These are phyloP conservation scores for Chaetogeoica ovagalla DNA, from an alignment of 2,888 invertebrate species.

Conservation along the genomic window DNA sequence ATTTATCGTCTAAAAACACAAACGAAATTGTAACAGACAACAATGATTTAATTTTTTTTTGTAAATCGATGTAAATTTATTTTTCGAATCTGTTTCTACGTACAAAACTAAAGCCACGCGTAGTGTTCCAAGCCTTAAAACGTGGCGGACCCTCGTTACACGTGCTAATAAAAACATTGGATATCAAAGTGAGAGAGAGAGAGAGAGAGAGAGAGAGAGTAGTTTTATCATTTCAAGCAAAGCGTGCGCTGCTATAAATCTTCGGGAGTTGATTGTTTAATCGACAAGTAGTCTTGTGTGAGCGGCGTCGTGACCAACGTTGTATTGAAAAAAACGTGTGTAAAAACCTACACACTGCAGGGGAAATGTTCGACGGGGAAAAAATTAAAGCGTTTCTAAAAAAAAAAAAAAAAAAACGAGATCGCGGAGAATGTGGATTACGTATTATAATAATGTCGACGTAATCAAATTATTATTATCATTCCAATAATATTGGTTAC, in stretches of 20 bases:
- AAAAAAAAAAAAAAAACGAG: conserved; percentile 11
- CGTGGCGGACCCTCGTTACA: not conserved
- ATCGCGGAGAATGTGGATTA: conserved; percentile 1
- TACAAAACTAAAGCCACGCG: too few relatives aligned
- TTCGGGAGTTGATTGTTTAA: conserved; percentile 39
- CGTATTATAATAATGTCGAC: not conserved
- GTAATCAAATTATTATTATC: not conserved
- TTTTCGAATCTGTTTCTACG: too few relatives aligned
- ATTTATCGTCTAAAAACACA: too few relatives aligned
- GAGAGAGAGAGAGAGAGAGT: conserved; percentile 30
- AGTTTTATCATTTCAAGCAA: not conserved
- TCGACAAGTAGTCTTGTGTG: conserved; percentile 30
- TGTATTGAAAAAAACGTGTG: not conserved
- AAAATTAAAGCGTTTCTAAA: conserved; percentile 17
- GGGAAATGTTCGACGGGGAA: not conserved
- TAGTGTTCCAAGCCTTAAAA: too few relatives aligned
- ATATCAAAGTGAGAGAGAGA: conserved; percentile 19
- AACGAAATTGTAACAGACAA: too few relatives aligned
- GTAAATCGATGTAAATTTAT: too few relatives aligned
- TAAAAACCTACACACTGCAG: not conserved
- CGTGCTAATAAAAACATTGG: conserved; percentile 13
- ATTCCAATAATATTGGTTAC: too few relatives aligned
- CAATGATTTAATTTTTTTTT: too few relatives aligned
- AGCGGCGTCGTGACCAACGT: conserved; percentile 37
- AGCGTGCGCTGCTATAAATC: conserved; percentile 25